Base-by-base conservation (phyloP, 1,140 invertebrate species). In the Lepeophtheirus salmonis region DNA sequence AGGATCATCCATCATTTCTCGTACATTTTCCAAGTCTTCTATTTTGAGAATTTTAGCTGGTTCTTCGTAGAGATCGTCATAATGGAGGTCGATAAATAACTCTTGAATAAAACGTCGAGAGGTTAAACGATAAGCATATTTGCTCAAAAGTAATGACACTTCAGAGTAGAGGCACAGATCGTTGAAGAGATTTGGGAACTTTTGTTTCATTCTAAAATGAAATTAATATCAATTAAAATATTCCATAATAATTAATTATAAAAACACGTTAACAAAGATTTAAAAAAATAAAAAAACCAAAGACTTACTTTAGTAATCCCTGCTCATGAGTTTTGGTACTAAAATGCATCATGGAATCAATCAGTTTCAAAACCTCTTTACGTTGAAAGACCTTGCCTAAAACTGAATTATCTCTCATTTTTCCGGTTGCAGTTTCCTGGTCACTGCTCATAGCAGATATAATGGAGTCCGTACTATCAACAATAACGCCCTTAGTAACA, bases 141-240 rank as follows among this genome's bases (percentile, higher is more conserved):
- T 77, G 0, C 82, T 79, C 26, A 96, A 71, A 53, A 87, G 74
- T 61, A 79, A 79, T 68, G 84, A 84, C 3, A 94, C 81, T 71
- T 96, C 91, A 1, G 87, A 91, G 72, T 92, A 97, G 3, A 96
- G 77, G 71, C 91, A 96, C 61, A 86, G 72, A 67, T 92, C 88
- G 71, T 88, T 79, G 68, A 89, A 90, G 60, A 80, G 73, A 64
- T 81, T 77, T 0, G 64, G 65, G 58, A 60, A 82, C 54, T 81
- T 79, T 70, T 96, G 89, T 67, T 92, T 92, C 63, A 94, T 71
- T 65, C 86, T 80, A 68, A 54, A 70, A 68, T 59, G 50, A 50
- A 57, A 64, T 57, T 10, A 41, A 41, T 41, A 41, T 41, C 6
- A 10, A n/a, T 41, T 10, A 41, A 41, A 10, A 10, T 10, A 41